Base-by-base conservation (phyloP, 2,888 invertebrate species). In the Zygogramma bicolorata region DNA sequence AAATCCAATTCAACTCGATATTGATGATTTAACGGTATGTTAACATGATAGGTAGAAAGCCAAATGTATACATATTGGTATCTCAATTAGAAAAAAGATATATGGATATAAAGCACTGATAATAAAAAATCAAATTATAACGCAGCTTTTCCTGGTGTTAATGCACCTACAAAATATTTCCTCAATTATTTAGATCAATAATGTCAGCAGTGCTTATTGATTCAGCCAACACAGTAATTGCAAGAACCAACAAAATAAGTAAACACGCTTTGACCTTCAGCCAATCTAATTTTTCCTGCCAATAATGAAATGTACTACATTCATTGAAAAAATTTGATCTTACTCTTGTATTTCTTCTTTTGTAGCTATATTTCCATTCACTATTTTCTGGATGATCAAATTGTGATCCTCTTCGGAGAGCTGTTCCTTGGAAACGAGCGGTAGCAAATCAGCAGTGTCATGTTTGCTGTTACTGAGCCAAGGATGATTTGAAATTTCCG, bases 301-400 rank as follows among this genome's bases (percentile, higher is more conserved):
- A 18, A 46, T 46, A 46, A 46, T 46, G 8, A 46, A 18, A 7
- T 46, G 18, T 46, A 8, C 22, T 46, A 46, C 18, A 6, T 10
- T 20, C 8, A 8, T 46, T 18, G 10, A 46, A 18, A 7, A 68
- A 73, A 46, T 49, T 40, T 46, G 62, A 57, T 88, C 91, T 89
- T 86, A 95, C 93, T 96, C 95, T 81, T 95, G 88, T 80, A 99
- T 98, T 85, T 97, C 94, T 85, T 99, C 98, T 88, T 97, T 96
- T 67, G 94, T 92, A 68, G 97, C 98, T 75, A 99, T 97, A 82
- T 94, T 93, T 68, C 99, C 99, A 84, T 95, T 96, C 25, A 97
- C 96, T 95, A 99, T 99, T 88, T 95, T 96, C 82, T 97, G 96
- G 76, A 99, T 91, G 79, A 99, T 97, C 74, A 94, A 91, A 77